phyloP scores from a whole-genome alignment of 2,797 vertebrate genomes.

The Psittacula derbiana region DNA sequence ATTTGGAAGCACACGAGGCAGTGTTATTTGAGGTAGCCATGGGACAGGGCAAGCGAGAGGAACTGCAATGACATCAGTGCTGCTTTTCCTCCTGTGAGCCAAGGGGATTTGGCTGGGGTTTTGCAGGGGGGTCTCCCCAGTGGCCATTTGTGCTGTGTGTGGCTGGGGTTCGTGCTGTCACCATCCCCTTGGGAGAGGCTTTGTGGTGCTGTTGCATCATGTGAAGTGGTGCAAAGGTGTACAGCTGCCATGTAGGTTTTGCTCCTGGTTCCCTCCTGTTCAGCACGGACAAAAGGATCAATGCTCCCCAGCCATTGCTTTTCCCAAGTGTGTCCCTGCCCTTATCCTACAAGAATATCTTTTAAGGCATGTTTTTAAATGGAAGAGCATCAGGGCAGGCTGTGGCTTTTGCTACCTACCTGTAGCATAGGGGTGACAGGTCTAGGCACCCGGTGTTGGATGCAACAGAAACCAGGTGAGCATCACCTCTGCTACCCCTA shows the following conservation, averaged over 20 bases:
- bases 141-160: fast-evolving
- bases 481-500: fast-evolving
- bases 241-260: fast-evolving
- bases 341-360: not conserved
- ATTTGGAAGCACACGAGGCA: not conserved
- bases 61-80: fast-evolving
- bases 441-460: not conserved
- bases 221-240: not conserved
- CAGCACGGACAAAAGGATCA: fast-evolving
- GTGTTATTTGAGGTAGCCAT: not conserved
- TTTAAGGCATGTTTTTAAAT: not conserved
- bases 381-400: not conserved
- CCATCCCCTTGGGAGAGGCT: not conserved
- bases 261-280: not conserved
- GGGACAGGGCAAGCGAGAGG: fast-evolving
- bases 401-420: not conserved
- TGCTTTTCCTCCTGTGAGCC: not conserved
- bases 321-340: not conserved
- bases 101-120: not conserved
- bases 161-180: fast-evolving
- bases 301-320: not conserved
- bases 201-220: fast-evolving
- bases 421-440: not conserved
- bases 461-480: not conserved
- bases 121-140: not conserved